These are phyloP conservation scores for Bufo bufo DNA, from an alignment of 2,113 vertebrate species.

Conservation along the genomic window DNA sequence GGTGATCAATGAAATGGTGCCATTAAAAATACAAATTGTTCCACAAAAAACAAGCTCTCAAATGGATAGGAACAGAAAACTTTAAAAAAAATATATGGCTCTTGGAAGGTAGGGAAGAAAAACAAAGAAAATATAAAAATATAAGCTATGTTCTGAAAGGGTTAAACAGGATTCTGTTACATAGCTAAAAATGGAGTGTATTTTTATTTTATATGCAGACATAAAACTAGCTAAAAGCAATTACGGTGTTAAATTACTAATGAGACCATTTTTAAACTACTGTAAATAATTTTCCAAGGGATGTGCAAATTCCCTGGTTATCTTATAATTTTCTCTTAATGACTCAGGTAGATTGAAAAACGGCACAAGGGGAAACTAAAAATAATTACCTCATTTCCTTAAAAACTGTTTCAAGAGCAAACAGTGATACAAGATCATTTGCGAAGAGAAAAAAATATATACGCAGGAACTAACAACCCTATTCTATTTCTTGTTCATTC, in stretches of 20 bases:
- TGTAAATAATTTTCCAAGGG: constrained; percentile 37
- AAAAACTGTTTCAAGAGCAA: constrained; percentile 24
- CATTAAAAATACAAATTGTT: too few species aligned
- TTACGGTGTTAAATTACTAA: constrained; percentile 26
- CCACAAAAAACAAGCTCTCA: too few species aligned
- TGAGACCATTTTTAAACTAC: constrained; percentile 39
- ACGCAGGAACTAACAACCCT: neutral
- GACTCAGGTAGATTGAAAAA: constrained; percentile 30
- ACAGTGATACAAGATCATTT: constrained; percentile 13
- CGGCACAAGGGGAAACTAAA: constrained; percentile 26
- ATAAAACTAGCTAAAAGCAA: constrained; percentile 14
- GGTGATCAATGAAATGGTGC: too few species aligned
- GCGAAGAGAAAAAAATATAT: neutral
- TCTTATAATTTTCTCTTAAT: constrained; percentile 32
- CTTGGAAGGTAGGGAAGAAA: too few species aligned
- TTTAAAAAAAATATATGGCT: too few species aligned
- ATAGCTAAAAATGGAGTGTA: neutral
- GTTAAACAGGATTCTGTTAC: neutral
- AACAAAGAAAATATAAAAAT: too few species aligned
- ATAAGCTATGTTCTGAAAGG: too few species aligned
- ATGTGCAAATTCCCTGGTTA: constrained; percentile 6
- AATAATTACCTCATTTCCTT: constrained; percentile 43
- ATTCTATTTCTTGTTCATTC: neutral
- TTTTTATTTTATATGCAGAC: constrained; percentile 4
- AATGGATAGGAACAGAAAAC: too few species aligned